A percentile compares a stretch with the other conserved stretches of the same genome.
phyloP scores from a whole-genome alignment of 1,140 invertebrate genomes.

The Callitettix versicolor region DNA sequence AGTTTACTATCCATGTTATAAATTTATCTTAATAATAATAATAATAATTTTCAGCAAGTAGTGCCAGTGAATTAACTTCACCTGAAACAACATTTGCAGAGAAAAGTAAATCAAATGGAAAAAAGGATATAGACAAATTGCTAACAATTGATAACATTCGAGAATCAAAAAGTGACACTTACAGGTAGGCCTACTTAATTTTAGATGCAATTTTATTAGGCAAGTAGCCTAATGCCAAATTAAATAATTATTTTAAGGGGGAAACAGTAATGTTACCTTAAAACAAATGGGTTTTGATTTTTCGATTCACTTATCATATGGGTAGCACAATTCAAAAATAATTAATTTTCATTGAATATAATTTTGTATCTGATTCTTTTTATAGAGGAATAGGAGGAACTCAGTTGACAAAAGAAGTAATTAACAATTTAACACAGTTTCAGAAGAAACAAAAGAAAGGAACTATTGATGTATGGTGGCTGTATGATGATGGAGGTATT shows the following conservation, averaged over 20 bases:
- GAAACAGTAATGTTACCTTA: no score
- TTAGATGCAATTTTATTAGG: no score
- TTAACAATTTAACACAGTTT: conserved; percentile 58
- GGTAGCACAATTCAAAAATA: no score
- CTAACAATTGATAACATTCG: conserved; percentile 29
- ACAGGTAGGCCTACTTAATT: conserved; percentile 15
- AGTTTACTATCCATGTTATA: no score
- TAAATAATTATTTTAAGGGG: no score
- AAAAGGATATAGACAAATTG: neutral
- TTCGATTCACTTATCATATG: no score
- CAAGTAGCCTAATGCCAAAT: no score
- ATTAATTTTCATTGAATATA: no score
- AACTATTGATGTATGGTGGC: conserved; percentile 96
- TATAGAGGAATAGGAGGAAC: conserved; percentile 39
- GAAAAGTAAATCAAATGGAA: conserved; percentile 27
- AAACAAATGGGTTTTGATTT: no score
- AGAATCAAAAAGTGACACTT: conserved; percentile 20
- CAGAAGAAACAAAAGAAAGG: conserved; percentile 64
- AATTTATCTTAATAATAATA: no score
- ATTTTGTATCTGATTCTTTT: neutral
- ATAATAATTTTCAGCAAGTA: conserved; percentile 50
- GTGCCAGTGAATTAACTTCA: conserved; percentile 50
- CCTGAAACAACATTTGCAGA: conserved; percentile 38
- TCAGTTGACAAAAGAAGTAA: conserved; percentile 48
- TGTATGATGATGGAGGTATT: conserved; percentile 83